Conservation (phyloP, 2,888 invertebrate species). For the Dysmachus trigonus region DNA sequence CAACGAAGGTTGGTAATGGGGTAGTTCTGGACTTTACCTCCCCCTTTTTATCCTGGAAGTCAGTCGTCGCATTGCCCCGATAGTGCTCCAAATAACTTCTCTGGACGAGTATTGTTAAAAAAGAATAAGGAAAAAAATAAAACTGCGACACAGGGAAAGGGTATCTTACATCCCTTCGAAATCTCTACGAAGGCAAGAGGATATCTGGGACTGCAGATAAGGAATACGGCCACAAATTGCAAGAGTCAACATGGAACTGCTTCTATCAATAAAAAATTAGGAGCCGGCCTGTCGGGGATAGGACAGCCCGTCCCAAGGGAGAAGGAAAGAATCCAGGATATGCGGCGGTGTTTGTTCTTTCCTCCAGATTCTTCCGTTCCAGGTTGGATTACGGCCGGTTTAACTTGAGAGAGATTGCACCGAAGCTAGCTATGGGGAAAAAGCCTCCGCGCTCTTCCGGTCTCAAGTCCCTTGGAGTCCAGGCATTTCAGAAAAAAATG, state of each 20-base stretch:
- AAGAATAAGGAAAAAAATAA: background rate
- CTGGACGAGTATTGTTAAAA: background rate
- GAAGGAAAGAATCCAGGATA: background rate
- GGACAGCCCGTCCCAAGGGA: background rate
- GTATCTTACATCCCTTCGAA: background rate
- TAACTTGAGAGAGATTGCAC: background rate
- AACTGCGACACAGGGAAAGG: background rate
- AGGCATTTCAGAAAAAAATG: background rate
- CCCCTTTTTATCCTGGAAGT: background rate
- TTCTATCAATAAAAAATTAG: slow-evolving; percentile 41
- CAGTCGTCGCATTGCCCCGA: background rate
- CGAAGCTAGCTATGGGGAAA: too few species aligned
- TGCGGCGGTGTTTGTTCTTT: background rate
- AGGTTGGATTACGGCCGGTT: background rate
- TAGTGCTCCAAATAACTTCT: slow-evolving; percentile 12
- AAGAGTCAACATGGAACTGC: slow-evolving; percentile 6
- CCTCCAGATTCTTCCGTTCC: background rate
- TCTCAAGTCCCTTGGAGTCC: background rate
- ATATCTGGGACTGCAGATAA: slow-evolving; percentile 21
- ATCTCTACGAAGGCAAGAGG: background rate
- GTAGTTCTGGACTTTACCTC: background rate
- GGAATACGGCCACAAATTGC: slow-evolving; percentile 11
- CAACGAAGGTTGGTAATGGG: background rate
- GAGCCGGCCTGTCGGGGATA: background rate
- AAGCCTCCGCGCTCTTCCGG: background rate